Percentiles rank a stretch among this genome's conserved stretches.
phyloP scores from a whole-genome alignment of 2,888 invertebrate genomes.

The Acronicta alni region DNA sequence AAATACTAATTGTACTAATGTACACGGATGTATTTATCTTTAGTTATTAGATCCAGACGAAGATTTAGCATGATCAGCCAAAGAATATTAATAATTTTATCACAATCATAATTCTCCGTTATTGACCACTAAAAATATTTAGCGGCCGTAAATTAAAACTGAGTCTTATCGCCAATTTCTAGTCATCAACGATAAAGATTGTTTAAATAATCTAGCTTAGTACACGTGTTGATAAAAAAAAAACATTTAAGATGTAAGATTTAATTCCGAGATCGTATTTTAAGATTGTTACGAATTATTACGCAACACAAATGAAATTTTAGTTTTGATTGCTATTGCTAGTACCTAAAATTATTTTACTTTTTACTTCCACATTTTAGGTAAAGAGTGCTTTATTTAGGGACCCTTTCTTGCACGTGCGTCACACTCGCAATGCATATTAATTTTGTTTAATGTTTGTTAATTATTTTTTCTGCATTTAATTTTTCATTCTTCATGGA shows the following conservation, averaged over 20 bases:
- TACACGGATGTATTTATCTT: conserved; percentile 6
- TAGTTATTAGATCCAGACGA: conserved; percentile 10
- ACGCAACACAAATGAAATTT: no score
- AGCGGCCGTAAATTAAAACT: not conserved
- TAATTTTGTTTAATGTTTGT: no score
- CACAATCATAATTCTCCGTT: not conserved
- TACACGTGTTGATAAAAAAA: conserved; percentile 35
- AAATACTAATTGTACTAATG: no score
- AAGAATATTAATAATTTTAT: not conserved
- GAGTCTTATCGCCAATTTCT: conserved; percentile 36
- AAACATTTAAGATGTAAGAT: conserved; percentile 11
- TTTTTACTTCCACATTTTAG: no score
- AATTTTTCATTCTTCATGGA: no score
- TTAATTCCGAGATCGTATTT: conserved; percentile 16
- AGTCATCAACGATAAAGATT: conserved; percentile 39
- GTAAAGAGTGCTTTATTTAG: no score
- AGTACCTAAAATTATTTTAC: no score
- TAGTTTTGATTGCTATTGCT: no score
- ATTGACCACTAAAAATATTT: conserved; percentile 9
- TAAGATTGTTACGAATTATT: conserved; percentile 13
- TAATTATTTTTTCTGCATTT: no score
- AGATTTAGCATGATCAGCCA: conserved; percentile 11
- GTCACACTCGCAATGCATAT: no score
- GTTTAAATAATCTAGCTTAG: conserved; percentile 26
- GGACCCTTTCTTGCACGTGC: no score